Evolutionary conservation across 1,140 invertebrate genomes (phyloP).

Genomic region (Hycleus cichorii): DNA sequence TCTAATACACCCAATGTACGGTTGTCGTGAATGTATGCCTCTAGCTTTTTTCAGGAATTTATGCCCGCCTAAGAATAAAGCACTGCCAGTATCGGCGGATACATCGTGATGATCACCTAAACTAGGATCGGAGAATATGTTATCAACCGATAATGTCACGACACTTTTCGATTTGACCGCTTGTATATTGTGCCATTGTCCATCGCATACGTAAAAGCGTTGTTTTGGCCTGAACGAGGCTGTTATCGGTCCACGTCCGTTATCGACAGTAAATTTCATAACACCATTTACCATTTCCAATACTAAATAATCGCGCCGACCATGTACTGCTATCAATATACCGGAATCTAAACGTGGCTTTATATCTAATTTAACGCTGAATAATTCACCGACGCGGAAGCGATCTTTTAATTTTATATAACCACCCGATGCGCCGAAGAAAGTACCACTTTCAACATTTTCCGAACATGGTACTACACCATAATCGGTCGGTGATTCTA

Average conservation of each 20-base stretch:
- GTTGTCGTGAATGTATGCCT: slow-evolving; percentile 51
- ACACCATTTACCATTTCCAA: slow-evolving; percentile 82
- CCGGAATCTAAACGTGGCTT: slow-evolving; percentile 78
- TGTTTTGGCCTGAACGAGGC: slow-evolving; percentile 62
- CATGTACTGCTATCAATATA: slow-evolving; percentile 74
- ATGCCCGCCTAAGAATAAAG: slow-evolving; percentile 86
- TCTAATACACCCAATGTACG: slow-evolving; percentile 77
- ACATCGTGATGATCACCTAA: slow-evolving; percentile 57
- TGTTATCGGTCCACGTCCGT: slow-evolving; percentile 71
- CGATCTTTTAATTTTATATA: slow-evolving; percentile 39
- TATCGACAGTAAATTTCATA: slow-evolving; percentile 75
- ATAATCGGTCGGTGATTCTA: slow-evolving; percentile 47
- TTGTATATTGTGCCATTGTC: slow-evolving; percentile 85
- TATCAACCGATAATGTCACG: slow-evolving; percentile 73
- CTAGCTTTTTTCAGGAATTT: slow-evolving; percentile 50
- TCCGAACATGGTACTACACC: slow-evolving; percentile 74
- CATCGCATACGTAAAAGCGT: slow-evolving; percentile 84
- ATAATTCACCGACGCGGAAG: slow-evolving; percentile 60
- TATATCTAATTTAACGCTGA: slow-evolving; percentile 80
- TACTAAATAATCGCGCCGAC: slow-evolving; percentile 71
- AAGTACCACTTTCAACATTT: slow-evolving; percentile 79
- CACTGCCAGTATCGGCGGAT: slow-evolving; percentile 72
- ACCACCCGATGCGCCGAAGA: slow-evolving; percentile 61
- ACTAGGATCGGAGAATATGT: slow-evolving; percentile 55
- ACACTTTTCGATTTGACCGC: slow-evolving; percentile 79